phyloP scores from a whole-genome alignment of 2,888 invertebrate species.

The Melanotus villosus region DNA sequence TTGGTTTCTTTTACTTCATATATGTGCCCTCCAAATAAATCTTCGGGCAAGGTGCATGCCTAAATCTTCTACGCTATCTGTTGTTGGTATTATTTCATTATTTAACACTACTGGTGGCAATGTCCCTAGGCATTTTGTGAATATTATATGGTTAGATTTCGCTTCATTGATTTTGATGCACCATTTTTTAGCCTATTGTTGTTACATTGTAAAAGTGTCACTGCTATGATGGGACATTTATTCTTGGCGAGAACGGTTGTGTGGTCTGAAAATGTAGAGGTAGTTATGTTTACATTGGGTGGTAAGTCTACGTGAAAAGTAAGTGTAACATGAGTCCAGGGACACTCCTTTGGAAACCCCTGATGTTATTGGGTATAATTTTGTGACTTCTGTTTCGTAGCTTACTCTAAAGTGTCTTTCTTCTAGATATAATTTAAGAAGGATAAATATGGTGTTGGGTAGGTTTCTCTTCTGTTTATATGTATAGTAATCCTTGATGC shows the following conservation, averaged over 20 bases:
- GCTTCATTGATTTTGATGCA: constrained; percentile 1
- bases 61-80: constrained; percentile 2
- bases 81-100: constrained; percentile 7
- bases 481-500: too few relatives aligned
- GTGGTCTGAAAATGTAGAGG: not conserved
- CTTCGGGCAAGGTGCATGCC: not conserved
- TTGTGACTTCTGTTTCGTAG: not conserved
- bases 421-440: not conserved
- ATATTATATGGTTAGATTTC: not conserved
- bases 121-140: not conserved
- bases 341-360: not conserved
- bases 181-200: not conserved
- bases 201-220: not conserved
- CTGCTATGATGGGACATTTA: not conserved
- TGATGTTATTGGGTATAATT: not conserved
- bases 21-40: not conserved
- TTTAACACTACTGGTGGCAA: not conserved
- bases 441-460: not conserved
- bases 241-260: not conserved
- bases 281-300: not conserved
- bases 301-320: not conserved
- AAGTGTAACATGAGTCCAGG: not conserved
- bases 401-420: constrained; percentile 1
- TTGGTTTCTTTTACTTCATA: not conserved
- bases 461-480: not conserved